Base-by-base conservation (phyloP, 2,888 invertebrate species). In the Agelastica alni region DNA sequence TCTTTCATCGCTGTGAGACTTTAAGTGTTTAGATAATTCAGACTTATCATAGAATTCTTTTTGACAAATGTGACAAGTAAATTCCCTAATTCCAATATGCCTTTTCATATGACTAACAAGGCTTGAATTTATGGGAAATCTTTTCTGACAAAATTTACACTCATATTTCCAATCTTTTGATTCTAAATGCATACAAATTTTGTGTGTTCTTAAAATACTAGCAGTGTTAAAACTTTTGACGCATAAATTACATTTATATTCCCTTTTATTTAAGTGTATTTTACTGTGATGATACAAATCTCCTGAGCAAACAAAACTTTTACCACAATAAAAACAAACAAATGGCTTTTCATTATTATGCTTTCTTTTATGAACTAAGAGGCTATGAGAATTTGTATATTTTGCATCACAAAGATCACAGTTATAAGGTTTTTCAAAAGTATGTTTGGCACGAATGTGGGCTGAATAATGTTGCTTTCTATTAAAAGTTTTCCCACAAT, bases 31-130 rank as follows among this genome's bases (percentile, higher is more conserved):
- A 5, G 61, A 60, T 18, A 70, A 58, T 51, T 67, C 69, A 4
- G 63, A 63, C 37, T 67, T 70, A 22, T 66, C 68, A 20, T 64
- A 67, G 46, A 69, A 71, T 18, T 77, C 75, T 64, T 82, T 82
- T 0, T 61, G 61, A 36, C 71, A 71, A 13, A 70, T 60, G 22
- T 67, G 63, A 44, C 71, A 71, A 5, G 61, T 45, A 42, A 64
- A 66, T 26, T 70, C 66, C 49, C 66, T 70, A 75, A 80, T 9
- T 73, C 70, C 70, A 2, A 52, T 53, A 42, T 70, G 69, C 16
- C 70, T 51, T 52, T 64, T 63, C 41, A 64, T 48, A 41, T 70
- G 70, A n/a, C 61, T 58, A 9, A 61, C 60, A 31, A 68, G 55
- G 39, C 67, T 65, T 5, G 68, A 68, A 46, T 66, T 68, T 30